A percentile compares a stretch with the other conserved stretches of the same genome.
phyloP scores from a whole-genome alignment of 2,113 vertebrate genomes.

The Agapornis roseicollis region DNA sequence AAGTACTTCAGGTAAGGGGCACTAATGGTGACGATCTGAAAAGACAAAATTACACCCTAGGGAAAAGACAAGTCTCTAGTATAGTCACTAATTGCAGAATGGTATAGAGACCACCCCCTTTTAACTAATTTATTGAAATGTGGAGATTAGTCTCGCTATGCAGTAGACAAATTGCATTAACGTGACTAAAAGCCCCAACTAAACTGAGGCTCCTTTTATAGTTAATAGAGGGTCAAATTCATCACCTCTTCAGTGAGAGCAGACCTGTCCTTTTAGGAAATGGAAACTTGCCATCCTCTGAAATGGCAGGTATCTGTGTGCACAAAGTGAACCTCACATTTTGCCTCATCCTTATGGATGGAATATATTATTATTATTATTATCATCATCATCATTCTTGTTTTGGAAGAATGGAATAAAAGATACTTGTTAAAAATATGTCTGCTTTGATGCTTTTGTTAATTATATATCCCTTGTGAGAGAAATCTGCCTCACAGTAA shows the following conservation, averaged over 20 bases:
- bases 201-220: constrained; percentile 8
- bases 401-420: not conserved
- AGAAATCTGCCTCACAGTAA: not conserved
- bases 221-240: constrained; percentile 12
- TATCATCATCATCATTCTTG: no score
- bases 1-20: not conserved
- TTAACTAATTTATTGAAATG: not conserved
- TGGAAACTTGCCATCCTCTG: not conserved
- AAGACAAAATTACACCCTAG: not conserved
- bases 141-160: constrained; percentile 5
- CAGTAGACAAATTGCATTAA: constrained; percentile 33
- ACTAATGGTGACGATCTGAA: not conserved
- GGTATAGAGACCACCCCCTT: not conserved
- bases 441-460: constrained; percentile 1
- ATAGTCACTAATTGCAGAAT: not conserved
- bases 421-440: not conserved
- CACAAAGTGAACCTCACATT: not conserved
- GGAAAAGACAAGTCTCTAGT: not conserved
- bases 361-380: not conserved
- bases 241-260: not conserved
- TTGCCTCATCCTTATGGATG: not conserved
- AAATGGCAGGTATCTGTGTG: not conserved
- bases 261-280: not conserved
- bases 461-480: not conserved
- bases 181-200: not conserved